These are phyloP conservation scores for Coenobita brevimanus DNA, from an alignment of 1,140 invertebrate species.

Conservation along the genomic window DNA sequence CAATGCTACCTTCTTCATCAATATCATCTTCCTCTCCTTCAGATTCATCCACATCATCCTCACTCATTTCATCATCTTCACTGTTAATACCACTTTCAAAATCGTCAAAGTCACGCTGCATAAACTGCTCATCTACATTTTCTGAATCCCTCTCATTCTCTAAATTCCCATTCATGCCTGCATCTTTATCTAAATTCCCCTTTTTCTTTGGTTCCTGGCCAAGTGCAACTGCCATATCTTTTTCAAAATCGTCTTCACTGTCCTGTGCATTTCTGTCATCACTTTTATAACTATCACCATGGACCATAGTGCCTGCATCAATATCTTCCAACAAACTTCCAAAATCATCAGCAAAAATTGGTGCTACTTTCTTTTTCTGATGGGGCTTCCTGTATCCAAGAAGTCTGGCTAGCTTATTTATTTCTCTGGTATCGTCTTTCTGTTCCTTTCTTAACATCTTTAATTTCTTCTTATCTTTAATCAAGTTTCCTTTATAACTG, in stretches of 20 bases:
- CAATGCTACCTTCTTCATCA: neutral
- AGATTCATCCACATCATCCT: neutral
- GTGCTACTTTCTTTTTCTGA: constrained; percentile 47
- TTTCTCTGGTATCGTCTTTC: constrained; percentile 42
- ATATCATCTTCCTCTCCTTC: neutral
- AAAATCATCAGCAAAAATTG: constrained; percentile 48
- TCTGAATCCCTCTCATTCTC: neutral
- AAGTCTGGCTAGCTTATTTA: constrained; percentile 47
- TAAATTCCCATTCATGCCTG: neutral
- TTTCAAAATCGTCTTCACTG: neutral
- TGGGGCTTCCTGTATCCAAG: neutral
- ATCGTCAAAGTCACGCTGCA: too few relatives aligned
- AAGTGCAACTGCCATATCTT: constrained; percentile 7
- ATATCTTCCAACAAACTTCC: constrained; percentile 40
- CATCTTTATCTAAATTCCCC: neutral
- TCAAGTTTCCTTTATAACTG: neutral
- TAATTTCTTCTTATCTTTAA: constrained; percentile 43
- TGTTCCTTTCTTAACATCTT: constrained; percentile 2
- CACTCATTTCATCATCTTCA: constrained; percentile 24
- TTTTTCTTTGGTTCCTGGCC: neutral
- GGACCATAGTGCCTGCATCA: constrained; percentile 21
- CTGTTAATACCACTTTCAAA: neutral
- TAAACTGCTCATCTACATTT: neutral
- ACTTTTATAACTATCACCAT: constrained; percentile 19
- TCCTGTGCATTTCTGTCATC: neutral